Evolutionary conservation across 2,888 invertebrate species (phyloP).

Genomic region (Lysandra bellargus): DNA sequence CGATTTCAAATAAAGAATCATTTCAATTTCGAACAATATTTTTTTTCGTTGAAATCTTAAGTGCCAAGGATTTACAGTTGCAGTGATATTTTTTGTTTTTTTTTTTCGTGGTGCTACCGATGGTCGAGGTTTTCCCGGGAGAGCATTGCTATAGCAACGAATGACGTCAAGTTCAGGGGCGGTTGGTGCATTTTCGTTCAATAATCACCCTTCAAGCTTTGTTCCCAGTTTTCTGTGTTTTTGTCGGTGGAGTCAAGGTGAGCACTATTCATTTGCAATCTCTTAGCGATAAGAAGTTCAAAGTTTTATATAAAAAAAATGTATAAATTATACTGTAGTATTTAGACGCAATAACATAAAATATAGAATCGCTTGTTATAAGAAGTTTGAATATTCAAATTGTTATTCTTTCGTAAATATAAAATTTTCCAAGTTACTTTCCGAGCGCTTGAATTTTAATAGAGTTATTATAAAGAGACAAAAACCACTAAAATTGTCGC

Average conservation of each 20-base stretch:
- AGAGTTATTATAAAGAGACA: neutral
- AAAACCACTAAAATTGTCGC: neutral
- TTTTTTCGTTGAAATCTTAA: constrained; percentile 44
- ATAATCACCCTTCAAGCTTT: constrained; percentile 57
- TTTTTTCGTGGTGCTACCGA: constrained; percentile 47
- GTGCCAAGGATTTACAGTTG: constrained; percentile 48
- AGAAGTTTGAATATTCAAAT: neutral
- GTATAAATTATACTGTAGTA: neutral
- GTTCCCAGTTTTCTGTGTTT: constrained; percentile 43
- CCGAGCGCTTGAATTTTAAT: neutral
- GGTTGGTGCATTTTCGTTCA: constrained; percentile 76
- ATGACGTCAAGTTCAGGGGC: constrained; percentile 78
- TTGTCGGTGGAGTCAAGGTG: constrained; percentile 41
- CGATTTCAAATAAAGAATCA: constrained; percentile 43
- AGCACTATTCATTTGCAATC: constrained; percentile 30
- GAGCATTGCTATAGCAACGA: constrained; percentile 71
- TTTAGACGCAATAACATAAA: neutral
- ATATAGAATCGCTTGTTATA: neutral
- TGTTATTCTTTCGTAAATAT: neutral
- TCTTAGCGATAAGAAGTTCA: constrained; percentile 12
- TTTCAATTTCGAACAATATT: constrained; percentile 44
- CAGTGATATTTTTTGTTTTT: constrained; percentile 41
- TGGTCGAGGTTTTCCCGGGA: constrained; percentile 56
- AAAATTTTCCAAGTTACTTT: neutral
- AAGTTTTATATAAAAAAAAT: neutral